phyloP scores from a whole-genome alignment of 30 jellyfish, hydroid and myxozoan genomes.

The Aurelia sp. region DNA sequence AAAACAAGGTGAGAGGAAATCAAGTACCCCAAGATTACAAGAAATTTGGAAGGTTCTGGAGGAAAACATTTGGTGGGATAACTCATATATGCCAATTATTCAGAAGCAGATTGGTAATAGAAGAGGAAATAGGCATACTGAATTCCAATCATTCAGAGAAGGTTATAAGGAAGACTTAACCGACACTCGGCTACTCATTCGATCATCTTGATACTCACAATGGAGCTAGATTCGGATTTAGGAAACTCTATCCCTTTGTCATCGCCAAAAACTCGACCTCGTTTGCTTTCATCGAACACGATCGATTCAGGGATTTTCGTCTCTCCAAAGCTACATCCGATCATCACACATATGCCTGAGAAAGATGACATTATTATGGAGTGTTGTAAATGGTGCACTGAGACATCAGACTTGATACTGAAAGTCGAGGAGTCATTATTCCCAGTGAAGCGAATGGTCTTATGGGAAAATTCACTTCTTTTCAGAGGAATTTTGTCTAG shows the following conservation, averaged over 20 bases:
- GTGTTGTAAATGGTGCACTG: constrained; percentile 21
- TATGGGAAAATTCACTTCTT: constrained; percentile 47
- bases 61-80: no score
- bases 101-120: no score
- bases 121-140: no score
- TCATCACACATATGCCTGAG: background rate
- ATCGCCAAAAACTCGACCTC: background rate
- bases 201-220: background rate
- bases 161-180: no score
- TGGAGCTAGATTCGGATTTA: background rate
- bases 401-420: constrained; percentile 32
- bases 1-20: no score
- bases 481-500: constrained; percentile 18
- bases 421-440: constrained; percentile 24
- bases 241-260: background rate
- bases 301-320: constrained; percentile 26
- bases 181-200: no score
- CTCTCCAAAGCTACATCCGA: background rate
- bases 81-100: no score
- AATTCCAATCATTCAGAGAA: no score
- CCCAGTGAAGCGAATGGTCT: constrained; percentile 53
- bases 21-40: no score
- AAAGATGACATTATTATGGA: background rate
- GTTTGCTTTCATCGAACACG: background rate
- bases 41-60: no score